Base-by-base conservation (phyloP, 2,113 vertebrate species). In the Etia nguti region DNA sequence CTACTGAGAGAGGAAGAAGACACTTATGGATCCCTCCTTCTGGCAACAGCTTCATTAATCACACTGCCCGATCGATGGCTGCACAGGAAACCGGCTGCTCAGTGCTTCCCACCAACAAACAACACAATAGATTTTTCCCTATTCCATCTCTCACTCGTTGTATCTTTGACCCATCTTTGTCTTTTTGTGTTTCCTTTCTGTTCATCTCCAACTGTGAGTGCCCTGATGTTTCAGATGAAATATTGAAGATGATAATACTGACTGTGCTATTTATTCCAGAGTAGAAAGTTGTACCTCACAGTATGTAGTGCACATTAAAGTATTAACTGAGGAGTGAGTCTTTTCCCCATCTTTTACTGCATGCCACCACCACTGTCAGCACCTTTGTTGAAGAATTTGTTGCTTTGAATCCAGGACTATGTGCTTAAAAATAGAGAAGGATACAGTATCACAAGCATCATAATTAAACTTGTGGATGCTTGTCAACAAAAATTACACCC, bases 21-120 rank as follows among this genome's bases (percentile, higher is more conserved):
- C 84, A 86, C 83, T 87, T 82, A 90, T 86, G 79, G 86, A 92
- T 94, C 70, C 55, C 16, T 91, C 48, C 26, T 59, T 89, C 83
- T 81, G 75, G 83, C 80, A 92, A 89, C 86, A 75, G 86, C 92
- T 91, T 94, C 90, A 95, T 95, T 95, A 93, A 94, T 95, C 93
- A 92, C 77, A 9, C 38, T 43, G 9, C 12, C 38, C 36, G 6
- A 92, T 95, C 90, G 26, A 95, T 95, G 86, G 26, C 41, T 86
- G 60, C 83, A 70, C 48, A 92, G 90, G 92, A 92, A 94, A 85
- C 60, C 18, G 36, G 59, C 85, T 75, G 77, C 83, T 79, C 56
- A 57, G 77, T 79, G 34, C 86, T 87, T 86, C 62, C 79, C 80
- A 54, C 81, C 52, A 80, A 85, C 85, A 93, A 80, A 87, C 85